Percentiles rank a stretch among this genome's conserved stretches.
Evolutionary conservation across 2,113 vertebrate species (phyloP).

Genomic region (Chaetodon trifascialis): DNA sequence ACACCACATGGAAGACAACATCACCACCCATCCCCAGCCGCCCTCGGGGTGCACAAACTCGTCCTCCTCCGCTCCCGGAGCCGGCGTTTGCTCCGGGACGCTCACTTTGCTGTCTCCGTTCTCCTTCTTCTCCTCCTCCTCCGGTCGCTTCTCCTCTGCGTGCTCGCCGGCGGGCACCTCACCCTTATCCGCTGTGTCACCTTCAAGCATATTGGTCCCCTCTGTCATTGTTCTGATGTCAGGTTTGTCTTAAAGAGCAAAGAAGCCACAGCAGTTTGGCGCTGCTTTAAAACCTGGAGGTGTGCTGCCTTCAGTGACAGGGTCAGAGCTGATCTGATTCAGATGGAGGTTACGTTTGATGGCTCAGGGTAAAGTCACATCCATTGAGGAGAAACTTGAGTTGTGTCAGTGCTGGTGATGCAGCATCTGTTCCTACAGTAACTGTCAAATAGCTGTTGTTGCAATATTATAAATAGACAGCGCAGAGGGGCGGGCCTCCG

Average conservation of each 20-base stretch:
- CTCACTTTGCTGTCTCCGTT: constrained; percentile 51
- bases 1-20: constrained; percentile 98
- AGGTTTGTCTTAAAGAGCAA: no score
- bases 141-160: constrained; percentile 21
- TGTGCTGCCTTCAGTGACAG: neutral
- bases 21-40: constrained; percentile 98
- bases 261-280: neutral
- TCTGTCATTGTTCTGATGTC: constrained; percentile 55
- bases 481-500: constrained; percentile 56
- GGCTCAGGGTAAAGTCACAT: neutral
- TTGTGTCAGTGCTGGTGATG: rapidly evolving
- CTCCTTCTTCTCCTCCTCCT: constrained; percentile 53
- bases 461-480: constrained; percentile 73
- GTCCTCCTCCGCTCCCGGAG: constrained; percentile 13
- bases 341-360: neutral
- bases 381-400: constrained; percentile 6
- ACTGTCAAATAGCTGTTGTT: constrained; percentile 41
- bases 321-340: neutral
- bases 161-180: neutral
- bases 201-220: constrained; percentile 45
- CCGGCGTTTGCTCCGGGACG: constrained; percentile 23
- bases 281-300: neutral
- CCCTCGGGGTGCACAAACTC: constrained; percentile 90
- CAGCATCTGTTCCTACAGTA: constrained; percentile 6
- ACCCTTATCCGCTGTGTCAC: constrained; percentile 10